Evolutionary conservation across 1,140 invertebrate genomes (phyloP).

Genomic region (Telenomus remus): DNA sequence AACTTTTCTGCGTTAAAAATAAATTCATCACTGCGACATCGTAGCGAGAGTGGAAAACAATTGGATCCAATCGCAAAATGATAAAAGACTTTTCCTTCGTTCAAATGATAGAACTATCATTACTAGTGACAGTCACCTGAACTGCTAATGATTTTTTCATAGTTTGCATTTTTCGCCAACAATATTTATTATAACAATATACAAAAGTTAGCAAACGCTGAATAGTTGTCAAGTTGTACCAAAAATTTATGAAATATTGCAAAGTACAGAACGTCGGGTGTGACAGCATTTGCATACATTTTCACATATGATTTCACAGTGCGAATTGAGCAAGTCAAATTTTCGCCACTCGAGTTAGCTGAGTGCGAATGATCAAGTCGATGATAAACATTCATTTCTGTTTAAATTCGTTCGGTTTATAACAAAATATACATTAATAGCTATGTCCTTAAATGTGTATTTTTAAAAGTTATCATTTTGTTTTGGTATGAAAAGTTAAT

Average conservation of each 20-base stretch:
- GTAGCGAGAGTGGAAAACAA: constrained; percentile 19
- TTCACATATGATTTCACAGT: constrained; percentile 3
- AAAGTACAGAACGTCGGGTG: neutral
- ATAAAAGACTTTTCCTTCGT: no score
- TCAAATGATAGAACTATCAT: no score
- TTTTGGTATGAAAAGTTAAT: no score
- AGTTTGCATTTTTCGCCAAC: neutral
- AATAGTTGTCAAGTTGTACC: neutral
- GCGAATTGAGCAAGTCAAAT: constrained; percentile 31
- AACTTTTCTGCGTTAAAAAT: constrained; percentile 12
- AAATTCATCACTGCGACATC: constrained; percentile 18
- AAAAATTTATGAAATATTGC: neutral
- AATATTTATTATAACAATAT: constrained; percentile 2
- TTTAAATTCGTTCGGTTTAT: constrained; percentile 40
- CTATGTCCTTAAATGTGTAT: no score
- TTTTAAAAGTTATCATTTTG: no score
- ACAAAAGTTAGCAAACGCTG: no score
- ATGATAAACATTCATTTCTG: constrained; percentile 43
- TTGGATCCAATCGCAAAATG: constrained; percentile 45
- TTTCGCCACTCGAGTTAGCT: constrained; percentile 26
- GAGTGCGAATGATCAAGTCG: no score
- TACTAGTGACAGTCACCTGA: no score
- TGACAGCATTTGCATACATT: constrained; percentile 1
- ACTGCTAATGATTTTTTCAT: no score
- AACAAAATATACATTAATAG: no score